phyloP scores from a whole-genome alignment of 1,140 invertebrate species.

The Drosophila guanche region DNA sequence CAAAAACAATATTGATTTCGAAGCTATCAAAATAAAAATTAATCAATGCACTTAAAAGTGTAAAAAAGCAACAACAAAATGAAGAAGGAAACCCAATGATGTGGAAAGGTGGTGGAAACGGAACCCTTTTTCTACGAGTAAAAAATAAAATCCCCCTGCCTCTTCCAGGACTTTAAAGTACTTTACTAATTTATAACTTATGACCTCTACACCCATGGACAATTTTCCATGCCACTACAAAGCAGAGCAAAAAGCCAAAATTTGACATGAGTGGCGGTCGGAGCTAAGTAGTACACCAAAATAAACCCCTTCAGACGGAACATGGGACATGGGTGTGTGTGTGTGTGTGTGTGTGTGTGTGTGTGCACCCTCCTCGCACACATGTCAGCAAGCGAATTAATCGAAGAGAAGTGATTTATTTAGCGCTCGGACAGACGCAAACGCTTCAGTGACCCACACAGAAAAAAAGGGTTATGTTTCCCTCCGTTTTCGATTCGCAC shows the following conservation, averaged over 20 bases:
- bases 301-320: slow-evolving; percentile 35
- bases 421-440: slow-evolving; percentile 69
- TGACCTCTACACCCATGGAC: slow-evolving; percentile 74
- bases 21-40: slow-evolving; percentile 80
- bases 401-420: slow-evolving; percentile 84
- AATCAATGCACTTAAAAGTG: slow-evolving; percentile 78
- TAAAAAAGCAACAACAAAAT: slow-evolving; percentile 33
- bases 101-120: slow-evolving; percentile 61
- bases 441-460: slow-evolving; percentile 57
- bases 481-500: slow-evolving; percentile 37
- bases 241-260: slow-evolving; percentile 83
- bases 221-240: slow-evolving; percentile 83
- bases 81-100: slow-evolving; percentile 50
- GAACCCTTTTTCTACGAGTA: slow-evolving; percentile 16
- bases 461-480: slow-evolving; percentile 55
- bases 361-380: slow-evolving; percentile 46
- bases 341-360: slow-evolving; percentile 29
- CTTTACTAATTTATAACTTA: slow-evolving; percentile 82
- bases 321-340: slow-evolving; percentile 17
- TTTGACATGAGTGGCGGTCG: slow-evolving; percentile 82
- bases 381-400: slow-evolving; percentile 83
- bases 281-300: slow-evolving; percentile 11
- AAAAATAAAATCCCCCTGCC: slow-evolving; percentile 17
- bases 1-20: slow-evolving; percentile 81
- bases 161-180: slow-evolving; percentile 67